Percentiles rank a stretch among this genome's conserved stretches.
phyloP scores from a whole-genome alignment of 2,113 vertebrate genomes.

The Cathartes aura region DNA sequence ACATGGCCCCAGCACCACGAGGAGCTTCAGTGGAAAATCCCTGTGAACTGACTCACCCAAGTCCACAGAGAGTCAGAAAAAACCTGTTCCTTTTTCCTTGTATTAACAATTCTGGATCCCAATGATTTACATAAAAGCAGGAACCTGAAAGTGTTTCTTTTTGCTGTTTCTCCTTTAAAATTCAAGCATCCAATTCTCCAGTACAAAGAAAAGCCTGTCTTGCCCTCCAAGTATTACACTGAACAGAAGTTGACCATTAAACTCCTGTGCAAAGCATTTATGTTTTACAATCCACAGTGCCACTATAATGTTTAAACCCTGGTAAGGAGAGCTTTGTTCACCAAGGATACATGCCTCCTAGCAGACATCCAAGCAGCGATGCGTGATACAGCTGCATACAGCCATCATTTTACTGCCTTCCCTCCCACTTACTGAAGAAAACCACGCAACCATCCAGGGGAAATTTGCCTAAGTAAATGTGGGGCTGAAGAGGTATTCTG shows the following conservation, averaged over 20 bases:
- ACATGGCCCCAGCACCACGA: rapidly evolving
- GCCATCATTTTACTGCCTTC: not conserved
- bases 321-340: not conserved
- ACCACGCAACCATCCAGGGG: not conserved
- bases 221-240: not conserved
- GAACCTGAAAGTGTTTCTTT: too few relatives aligned
- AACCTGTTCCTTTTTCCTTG: not conserved
- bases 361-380: not conserved
- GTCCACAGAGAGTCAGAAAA: not conserved
- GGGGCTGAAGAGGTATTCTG: not conserved
- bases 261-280: not conserved
- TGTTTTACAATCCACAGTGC: not conserved
- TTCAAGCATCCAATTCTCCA: not conserved
- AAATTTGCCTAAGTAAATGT: not conserved
- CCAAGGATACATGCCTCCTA: rapidly evolving
- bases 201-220: not conserved
- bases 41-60: not conserved
- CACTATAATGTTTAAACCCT: not conserved
- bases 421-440: not conserved
- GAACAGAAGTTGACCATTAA: not conserved
- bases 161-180: not conserved
- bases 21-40: not conserved
- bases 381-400: not conserved
- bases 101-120: not conserved
- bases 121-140: not conserved